Base-by-base conservation (phyloP, 2,888 invertebrate genomes). In the Brachylomia viminalis region DNA sequence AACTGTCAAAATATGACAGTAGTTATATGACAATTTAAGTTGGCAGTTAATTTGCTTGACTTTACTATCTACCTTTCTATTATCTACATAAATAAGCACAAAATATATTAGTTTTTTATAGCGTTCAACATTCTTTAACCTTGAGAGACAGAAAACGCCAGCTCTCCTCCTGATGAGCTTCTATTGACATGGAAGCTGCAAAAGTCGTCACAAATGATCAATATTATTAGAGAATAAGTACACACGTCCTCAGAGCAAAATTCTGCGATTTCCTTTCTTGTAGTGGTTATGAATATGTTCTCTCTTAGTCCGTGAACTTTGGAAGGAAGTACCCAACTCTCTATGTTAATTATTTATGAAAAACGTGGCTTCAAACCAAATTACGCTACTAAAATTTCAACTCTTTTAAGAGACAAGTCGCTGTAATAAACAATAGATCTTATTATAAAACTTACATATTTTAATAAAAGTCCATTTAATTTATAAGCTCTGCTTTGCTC, bases 391-490 rank as follows among this genome's bases (percentile, higher is more conserved):
- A 17, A 27, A 23, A 20, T 23, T 20, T 45, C 23, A 23, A 30
- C 17, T 30, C 2, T 11, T 38, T 23, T 66, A 17, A 6, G 1
- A 33, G 20, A 70, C 70, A 1, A 4, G 10, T n/a, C 8, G 5
- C 2, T 33, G 10, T 17, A 69, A 45, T 30, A 13, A 33, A 52
- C 4, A 17, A 73, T 23, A 45, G 1, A n/a, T 30, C 11, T 49
- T 17, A 42, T 23, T 49, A 2, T 38, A 33, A 27, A 38, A n/a
- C 27, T 56, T 13, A 68, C n/a, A 52, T 38, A 67, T 74, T 75
- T 74, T 33, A 64, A 73, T 74, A 61, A 6, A 49, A 52, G 42
- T 68, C 56, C 38, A 64, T 85, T 80, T 80, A 77, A 72, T 80
- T 75, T 83, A 74, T 70, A 65, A 75, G 61, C 45, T 17, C 45